These are phyloP conservation scores for Rhinatrema bivittatum DNA, from an alignment of 2,797 vertebrate genomes.

Conservation along the genomic window DNA sequence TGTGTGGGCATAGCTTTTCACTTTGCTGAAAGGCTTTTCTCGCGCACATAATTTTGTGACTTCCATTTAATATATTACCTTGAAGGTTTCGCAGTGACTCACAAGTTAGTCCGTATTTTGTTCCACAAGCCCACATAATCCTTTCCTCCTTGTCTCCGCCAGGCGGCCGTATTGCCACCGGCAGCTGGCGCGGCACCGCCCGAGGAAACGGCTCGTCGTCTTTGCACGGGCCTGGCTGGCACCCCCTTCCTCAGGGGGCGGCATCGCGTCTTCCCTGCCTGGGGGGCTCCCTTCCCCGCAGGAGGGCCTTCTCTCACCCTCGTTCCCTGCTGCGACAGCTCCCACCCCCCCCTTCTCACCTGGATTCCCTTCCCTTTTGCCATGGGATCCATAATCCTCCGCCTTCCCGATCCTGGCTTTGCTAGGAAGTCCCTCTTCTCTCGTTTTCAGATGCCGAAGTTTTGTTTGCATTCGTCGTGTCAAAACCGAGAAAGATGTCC, in stretches of 20 bases:
- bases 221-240: slow-evolving; percentile 9
- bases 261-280: background rate
- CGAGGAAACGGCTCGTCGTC: background rate
- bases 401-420: slow-evolving; percentile 21
- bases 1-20: no score
- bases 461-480: background rate
- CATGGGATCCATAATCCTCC: slow-evolving; percentile 3
- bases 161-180: background rate
- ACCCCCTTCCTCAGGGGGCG: background rate
- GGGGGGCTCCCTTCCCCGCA: slow-evolving; percentile 7
- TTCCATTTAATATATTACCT: no score
- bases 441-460: slow-evolving; percentile 5
- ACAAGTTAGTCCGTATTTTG: no score
- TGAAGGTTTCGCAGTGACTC: no score
- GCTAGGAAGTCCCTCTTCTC: background rate
- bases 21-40: no score
- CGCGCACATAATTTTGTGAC: no score
- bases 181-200: background rate
- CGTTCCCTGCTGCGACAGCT: slow-evolving; percentile 10
- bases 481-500: background rate
- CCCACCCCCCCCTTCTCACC: slow-evolving; percentile 3
- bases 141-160: background rate
- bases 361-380: slow-evolving; percentile 18
- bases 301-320: slow-evolving; percentile 6
- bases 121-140: no score